phyloP scores from a whole-genome alignment of 2,797 vertebrate genomes.

The Poecilia velifera region DNA sequence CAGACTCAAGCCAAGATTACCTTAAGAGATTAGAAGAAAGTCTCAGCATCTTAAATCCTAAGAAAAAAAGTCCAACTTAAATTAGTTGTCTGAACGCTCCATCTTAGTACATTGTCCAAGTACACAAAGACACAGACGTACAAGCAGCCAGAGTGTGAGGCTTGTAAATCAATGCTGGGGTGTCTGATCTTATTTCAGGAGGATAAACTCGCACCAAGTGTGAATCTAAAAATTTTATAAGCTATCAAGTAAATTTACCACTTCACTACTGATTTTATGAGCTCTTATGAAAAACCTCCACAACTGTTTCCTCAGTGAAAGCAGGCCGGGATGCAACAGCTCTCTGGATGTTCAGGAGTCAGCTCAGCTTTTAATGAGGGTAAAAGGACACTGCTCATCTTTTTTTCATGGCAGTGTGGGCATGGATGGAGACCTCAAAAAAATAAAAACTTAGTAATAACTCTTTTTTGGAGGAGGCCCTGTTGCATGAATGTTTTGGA shows the following conservation, averaged over 20 bases:
- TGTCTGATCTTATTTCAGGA: conserved; percentile 29
- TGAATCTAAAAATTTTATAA: conserved; percentile 56
- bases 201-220: conserved; percentile 46
- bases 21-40: not conserved
- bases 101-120: conserved; percentile 15
- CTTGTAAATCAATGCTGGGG: conserved; percentile 22
- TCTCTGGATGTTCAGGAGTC: conserved; percentile 33
- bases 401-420: conserved; percentile 54
- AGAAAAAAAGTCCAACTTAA: not conserved
- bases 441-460: conserved; percentile 40
- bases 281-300: conserved; percentile 41
- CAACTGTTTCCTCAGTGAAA: conserved; percentile 30
- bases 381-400: conserved; percentile 56
- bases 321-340: conserved; percentile 23
- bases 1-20: not conserved
- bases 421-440: conserved; percentile 37
- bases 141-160: conserved; percentile 1
- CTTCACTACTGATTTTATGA: conserved; percentile 32
- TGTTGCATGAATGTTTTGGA: conserved; percentile 54
- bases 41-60: not conserved
- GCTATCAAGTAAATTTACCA: conserved; percentile 53
- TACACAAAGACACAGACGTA: conserved; percentile 25
- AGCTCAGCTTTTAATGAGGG: conserved; percentile 59
- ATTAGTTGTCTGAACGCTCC: conserved; percentile 41
- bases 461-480: conserved; percentile 49